phyloP scores from a whole-genome alignment of 2,113 vertebrate species.

The Lethenteron reissneri region DNA sequence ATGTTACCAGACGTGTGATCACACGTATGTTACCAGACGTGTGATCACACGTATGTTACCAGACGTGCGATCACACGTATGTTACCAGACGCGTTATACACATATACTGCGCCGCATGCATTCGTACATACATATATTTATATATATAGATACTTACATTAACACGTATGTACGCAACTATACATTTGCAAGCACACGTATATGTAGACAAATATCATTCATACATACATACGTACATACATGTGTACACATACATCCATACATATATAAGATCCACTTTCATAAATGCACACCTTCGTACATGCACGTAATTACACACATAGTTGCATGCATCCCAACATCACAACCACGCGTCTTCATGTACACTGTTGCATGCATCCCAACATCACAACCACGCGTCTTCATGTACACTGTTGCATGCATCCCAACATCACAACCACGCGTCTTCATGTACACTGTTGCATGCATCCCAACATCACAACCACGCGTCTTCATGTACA shows the following conservation, averaged over 20 bases:
- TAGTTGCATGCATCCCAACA: neutral
- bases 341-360: neutral
- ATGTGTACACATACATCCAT: neutral
- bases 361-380: neutral
- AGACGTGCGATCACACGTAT: neutral
- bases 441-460: too few species aligned
- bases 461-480: too few species aligned
- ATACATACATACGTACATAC: neutral
- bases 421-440: too few species aligned
- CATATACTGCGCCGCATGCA: neutral
- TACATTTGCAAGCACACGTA: slow-evolving; percentile 7
- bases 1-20: too few species aligned
- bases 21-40: too few species aligned
- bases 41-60: too few species aligned
- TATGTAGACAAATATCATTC: neutral
- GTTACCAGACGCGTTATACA: neutral
- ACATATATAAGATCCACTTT: neutral
- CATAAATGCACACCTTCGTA: neutral
- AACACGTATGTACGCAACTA: neutral
- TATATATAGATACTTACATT: slow-evolving; percentile 1
- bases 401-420: too few species aligned
- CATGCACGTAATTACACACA: neutral
- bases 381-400: too few species aligned
- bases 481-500: too few species aligned
- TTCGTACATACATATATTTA: neutral